phyloP scores from a whole-genome alignment of 2,797 vertebrate genomes.

The Pangasius macronema region DNA sequence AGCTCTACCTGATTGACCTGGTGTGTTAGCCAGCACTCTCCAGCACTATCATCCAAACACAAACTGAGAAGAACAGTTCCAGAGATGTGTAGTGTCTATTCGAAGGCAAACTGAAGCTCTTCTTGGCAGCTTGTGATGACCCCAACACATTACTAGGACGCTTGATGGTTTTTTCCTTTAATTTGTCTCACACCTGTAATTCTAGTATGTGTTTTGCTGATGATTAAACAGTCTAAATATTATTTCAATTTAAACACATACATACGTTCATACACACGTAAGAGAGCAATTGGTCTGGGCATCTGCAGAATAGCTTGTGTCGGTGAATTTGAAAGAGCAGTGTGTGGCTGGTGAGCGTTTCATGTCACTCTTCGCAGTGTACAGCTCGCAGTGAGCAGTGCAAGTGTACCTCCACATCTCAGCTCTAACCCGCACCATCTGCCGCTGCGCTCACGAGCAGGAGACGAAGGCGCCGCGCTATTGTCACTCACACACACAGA shows the following conservation, averaged over 20 bases:
- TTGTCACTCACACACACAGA: conserved; percentile 39
- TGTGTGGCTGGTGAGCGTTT: neutral
- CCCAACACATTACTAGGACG: neutral
- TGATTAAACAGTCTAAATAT: neutral
- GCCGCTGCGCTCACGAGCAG: conserved; percentile 30
- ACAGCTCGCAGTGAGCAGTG: conserved; percentile 3
- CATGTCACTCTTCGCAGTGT: conserved; percentile 4
- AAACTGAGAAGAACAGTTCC: neutral
- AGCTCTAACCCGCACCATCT: conserved; percentile 39
- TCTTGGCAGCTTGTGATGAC: neutral
- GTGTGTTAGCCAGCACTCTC: neutral
- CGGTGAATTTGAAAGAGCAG: neutral
- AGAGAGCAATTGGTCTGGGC: neutral
- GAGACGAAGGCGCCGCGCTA: conserved; percentile 2
- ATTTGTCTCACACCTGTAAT: neutral
- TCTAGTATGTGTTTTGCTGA: neutral
- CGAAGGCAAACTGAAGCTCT: neutral
- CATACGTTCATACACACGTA: neutral
- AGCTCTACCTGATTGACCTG: neutral
- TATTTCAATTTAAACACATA: neutral
- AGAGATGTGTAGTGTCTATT: neutral
- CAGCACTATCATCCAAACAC: neutral
- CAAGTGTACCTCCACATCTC: conserved; percentile 14
- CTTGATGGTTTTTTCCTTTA: neutral
- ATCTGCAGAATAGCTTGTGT: neutral